Base-by-base conservation (phyloP, 2,888 invertebrate species). In the Drosophila prostipennis region DNA sequence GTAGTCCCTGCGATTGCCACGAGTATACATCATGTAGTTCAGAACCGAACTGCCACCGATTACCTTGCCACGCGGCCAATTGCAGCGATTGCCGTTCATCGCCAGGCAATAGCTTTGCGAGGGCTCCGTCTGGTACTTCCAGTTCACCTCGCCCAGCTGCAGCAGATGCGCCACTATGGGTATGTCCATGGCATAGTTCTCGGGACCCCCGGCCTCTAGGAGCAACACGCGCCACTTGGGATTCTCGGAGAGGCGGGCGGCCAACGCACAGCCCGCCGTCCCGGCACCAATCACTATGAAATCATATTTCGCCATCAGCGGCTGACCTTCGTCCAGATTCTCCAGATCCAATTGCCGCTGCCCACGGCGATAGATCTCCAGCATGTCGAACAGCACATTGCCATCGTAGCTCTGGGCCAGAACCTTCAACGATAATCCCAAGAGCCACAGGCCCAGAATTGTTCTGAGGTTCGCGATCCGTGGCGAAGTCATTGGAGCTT, bases 271-370 rank as follows among this genome's bases (percentile, higher is more conserved):
- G 1, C 96, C 96, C 0, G 96, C 96, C 0, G 96, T 96, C 0
- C 96, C 96, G 0, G 96, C 96, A 0, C 96, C 96, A 6, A 96
- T 94, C 26, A 96, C 91, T 49, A 96, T 94, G 80, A 96, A 97
- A 86, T 96, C 96, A 84, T 96, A 96, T 83, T 94, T 94, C 4
- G 56, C 45, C 0, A 77, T 64, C 48, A 90, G 36, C 6, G 71
- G 53, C 2, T 76, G 72, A 2, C 56, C 46, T 6, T 89, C 82
- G 29, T 91, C 91, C 26, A 65, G 29, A 3, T 72, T 71, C 71
- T 91, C 91, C 3, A 90, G 74, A 45, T 87, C 74, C 55, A 77
- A 58, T 58, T 90, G 89, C 0, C 46, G 51, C 65, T 82, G 84
- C 1, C 91, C 91, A 7, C 88, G 89, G 0, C 63, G 69, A 36